Evolutionary conservation across 2,113 vertebrate species (phyloP).

Genomic region (Marmota monax): DNA sequence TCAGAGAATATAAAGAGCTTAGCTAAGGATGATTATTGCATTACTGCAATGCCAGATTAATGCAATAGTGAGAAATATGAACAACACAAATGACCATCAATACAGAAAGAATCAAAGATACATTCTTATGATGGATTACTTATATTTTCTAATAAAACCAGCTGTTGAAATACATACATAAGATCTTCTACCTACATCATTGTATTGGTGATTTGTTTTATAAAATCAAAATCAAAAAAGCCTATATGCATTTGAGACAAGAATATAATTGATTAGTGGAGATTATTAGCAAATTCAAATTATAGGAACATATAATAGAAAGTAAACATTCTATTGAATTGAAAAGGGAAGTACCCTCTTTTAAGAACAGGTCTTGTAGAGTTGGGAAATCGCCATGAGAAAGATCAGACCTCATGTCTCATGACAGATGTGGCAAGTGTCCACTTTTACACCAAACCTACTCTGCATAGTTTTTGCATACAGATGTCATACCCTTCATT

Average conservation of each 20-base stretch:
- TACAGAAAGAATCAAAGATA: conserved; percentile 16
- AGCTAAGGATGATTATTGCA: not conserved
- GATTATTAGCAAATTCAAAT: not conserved
- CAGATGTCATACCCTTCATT: not conserved
- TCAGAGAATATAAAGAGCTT: not conserved
- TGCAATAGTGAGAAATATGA: not conserved
- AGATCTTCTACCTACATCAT: not conserved
- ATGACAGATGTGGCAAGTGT: not conserved
- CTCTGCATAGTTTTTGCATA: not conserved
- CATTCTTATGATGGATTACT: not conserved
- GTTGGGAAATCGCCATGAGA: not conserved
- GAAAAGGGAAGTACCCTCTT: not conserved
- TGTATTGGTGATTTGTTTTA: not conserved
- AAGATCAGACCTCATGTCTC: not conserved
- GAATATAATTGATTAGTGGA: not conserved
- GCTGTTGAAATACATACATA: not conserved
- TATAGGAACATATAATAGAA: not conserved
- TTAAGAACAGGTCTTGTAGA: not conserved
- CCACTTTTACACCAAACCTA: not conserved
- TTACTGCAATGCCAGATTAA: not conserved
- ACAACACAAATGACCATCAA: not conserved
- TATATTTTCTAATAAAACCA: not conserved
- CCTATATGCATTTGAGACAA: not conserved
- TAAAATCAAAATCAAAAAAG: conserved; percentile 19
- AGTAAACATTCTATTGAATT: not conserved